A percentile compares a stretch with the other conserved stretches of the same genome.
phyloP scores from a whole-genome alignment of 2,113 vertebrate genomes.

The Varanus komodoensis region DNA sequence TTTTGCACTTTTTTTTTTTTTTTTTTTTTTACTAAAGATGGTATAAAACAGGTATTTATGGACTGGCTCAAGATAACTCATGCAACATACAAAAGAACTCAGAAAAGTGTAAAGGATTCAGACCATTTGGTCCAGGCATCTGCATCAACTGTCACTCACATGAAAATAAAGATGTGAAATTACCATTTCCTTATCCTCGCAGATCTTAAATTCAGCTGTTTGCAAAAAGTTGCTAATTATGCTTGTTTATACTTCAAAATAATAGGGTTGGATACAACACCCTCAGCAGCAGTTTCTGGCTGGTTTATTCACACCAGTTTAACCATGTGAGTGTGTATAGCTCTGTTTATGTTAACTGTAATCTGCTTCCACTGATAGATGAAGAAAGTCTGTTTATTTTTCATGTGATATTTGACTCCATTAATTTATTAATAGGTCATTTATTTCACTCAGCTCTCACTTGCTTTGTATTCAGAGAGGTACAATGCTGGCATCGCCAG shows the following conservation, averaged over 20 bases:
- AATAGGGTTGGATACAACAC: neutral
- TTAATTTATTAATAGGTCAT: no score
- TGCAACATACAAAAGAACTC: neutral
- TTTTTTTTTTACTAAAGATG: neutral
- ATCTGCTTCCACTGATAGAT: neutral
- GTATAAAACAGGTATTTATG: neutral
- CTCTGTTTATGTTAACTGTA: neutral
- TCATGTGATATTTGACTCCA: no score
- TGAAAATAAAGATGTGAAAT: neutral
- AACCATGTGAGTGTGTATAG: neutral
- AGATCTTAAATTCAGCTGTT: neutral
- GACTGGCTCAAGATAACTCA: neutral
- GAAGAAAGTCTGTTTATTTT: neutral
- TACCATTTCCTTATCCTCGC: neutral
- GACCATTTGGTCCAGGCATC: neutral
- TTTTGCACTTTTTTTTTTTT: no score
- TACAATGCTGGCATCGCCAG: no score
- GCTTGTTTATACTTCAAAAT: neutral
- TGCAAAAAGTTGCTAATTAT: neutral
- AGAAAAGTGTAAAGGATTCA: neutral
- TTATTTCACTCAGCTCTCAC: no score
- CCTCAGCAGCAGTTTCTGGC: neutral
- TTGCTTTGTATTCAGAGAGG: no score
- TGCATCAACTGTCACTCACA: neutral
- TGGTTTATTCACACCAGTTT: neutral